Base-by-base conservation (phyloP, 2,113 vertebrate genomes). In the Catharus fuscescens region DNA sequence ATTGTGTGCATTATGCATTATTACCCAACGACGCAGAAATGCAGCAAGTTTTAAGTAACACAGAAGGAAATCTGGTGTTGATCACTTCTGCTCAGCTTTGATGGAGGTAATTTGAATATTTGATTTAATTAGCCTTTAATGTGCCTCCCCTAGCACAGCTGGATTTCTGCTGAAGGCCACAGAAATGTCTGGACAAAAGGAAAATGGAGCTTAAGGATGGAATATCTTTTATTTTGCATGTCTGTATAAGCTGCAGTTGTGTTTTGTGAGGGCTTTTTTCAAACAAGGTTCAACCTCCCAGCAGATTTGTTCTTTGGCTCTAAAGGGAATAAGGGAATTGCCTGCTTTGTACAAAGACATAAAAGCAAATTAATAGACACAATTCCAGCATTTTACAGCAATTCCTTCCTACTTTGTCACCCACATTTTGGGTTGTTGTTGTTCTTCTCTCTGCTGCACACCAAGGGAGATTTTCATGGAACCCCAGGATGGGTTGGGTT, bases 171-270 rank as follows among this genome's bases (percentile, higher is more conserved):
- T n/a, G 44, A 64, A 76, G 48, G 67, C 42, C 79, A 70, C 70
- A 90, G 73, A 93, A 93, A 85, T 65, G 78, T 89, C 73, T 78
- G 70, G 92, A 93, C 34, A 69, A 47, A 88, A 92, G 42, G 52
- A 80, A 82, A 92, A 73, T 0, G 3, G 53, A 77, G 64, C 23
- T 44, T 18, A 95, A 92, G 47, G 71, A 20, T 65, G 52, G 24
- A 83, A 54, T 73, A 26, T 23, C 29, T 86, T 80, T 36, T 14
- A 34, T 80, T 92, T 92, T 54, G 36, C 34, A 11, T 25, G 28
- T 2, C 5, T 80, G 24, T 9, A 12, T 8, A 14, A 73, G 67
- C 26, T 88, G 73, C 28, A 48, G 45, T 77, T 57, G 62, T 71
- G 36, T 60, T 90, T 73, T 59, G 14, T 42, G 50, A 59, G 24